Percentiles rank a stretch among this genome's conserved stretches.
phyloP scores from a whole-genome alignment of 1,140 invertebrate species.

The Aphis gossypii region DNA sequence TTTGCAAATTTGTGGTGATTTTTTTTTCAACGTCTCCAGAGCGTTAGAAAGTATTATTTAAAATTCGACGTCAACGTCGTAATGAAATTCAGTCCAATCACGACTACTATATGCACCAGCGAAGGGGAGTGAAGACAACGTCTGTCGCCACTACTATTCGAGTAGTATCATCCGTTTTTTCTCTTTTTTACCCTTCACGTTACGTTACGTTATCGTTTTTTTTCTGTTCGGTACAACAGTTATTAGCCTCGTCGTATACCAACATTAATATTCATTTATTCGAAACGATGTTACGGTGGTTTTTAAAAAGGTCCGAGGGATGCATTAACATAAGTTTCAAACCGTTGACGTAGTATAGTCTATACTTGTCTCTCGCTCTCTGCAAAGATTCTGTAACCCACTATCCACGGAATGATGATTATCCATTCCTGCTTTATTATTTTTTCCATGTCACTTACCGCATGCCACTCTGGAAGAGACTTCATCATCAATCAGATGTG shows the following conservation, averaged over 20 bases:
- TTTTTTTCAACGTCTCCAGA: not conserved
- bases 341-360: not conserved
- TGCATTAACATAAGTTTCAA: conserved; percentile 37
- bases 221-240: not conserved
- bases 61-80: not conserved
- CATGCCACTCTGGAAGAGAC: not conserved
- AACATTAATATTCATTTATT: conserved; percentile 42
- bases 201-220: not conserved
- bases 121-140: not conserved
- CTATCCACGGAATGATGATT: not conserved
- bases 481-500: not conserved
- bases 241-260: not conserved
- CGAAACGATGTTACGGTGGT: conserved; percentile 18
- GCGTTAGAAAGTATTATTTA: not conserved
- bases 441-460: not conserved
- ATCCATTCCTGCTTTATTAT: not conserved
- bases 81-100: conserved; percentile 4
- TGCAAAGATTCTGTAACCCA: not conserved
- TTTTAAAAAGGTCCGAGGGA: conserved; percentile 30
- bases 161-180: not conserved
- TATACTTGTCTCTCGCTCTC: not conserved
- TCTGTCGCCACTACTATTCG: not conserved
- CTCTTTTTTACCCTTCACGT: not conserved
- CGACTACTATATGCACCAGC: not conserved
- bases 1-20: not conserved